These are phyloP conservation scores for Lasioglossum calceatum DNA, from an alignment of 2,888 invertebrate genomes.

Conservation along the genomic window DNA sequence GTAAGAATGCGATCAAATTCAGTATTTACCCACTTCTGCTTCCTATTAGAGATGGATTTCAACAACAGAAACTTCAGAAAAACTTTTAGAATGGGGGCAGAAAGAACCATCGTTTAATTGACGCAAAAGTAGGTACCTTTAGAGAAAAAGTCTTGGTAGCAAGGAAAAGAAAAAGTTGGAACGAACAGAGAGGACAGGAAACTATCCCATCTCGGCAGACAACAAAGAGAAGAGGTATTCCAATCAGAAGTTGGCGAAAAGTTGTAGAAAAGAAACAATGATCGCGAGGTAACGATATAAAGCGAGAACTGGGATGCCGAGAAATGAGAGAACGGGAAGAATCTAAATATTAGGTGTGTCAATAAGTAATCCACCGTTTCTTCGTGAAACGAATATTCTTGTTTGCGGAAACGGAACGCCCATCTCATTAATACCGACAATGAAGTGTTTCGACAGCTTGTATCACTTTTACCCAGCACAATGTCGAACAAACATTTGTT, in stretches of 20 bases:
- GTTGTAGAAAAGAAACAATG: constrained; percentile 9
- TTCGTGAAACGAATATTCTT: neutral
- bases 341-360: neutral
- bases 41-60: neutral
- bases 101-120: neutral
- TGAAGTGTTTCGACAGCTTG: neutral
- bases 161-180: constrained; percentile 4
- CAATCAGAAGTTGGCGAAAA: constrained; percentile 18
- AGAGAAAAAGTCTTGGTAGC: neutral
- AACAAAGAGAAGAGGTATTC: constrained; percentile 5
- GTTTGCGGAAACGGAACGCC: neutral
- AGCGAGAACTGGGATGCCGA: neutral
- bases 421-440: neutral
- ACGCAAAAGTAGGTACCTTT: neutral
- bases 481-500: neutral
- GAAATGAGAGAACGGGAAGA: neutral
- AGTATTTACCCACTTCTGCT: neutral
- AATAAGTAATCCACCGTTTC: neutral
- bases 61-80: neutral
- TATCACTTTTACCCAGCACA: neutral
- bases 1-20: too few relatives aligned
- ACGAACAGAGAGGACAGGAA: neutral
- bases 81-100: neutral
- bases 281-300: constrained; percentile 2
- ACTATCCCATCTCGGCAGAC: neutral